Percentiles rank a stretch among this genome's conserved stretches.
These are phyloP conservation scores for Bettongia penicillata DNA, from an alignment of 2,113 vertebrate genomes.

Conservation along the genomic window DNA sequence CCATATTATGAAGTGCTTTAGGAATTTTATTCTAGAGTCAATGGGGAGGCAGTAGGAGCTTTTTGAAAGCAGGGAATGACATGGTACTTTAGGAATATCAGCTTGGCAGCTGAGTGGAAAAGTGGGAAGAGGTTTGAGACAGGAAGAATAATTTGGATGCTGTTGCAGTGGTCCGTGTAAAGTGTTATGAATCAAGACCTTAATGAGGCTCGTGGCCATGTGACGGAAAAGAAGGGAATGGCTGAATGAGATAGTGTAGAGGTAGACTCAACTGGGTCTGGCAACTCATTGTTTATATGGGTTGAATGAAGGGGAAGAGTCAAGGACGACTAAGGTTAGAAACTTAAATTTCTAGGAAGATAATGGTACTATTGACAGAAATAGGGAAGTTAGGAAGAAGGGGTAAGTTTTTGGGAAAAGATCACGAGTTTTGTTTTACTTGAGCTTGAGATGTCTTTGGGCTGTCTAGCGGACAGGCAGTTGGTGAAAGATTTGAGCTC, in stretches of 20 bases:
- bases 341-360: background rate
- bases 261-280: background rate
- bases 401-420: background rate
- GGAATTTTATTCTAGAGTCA: background rate
- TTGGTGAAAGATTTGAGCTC: background rate
- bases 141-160: background rate
- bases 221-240: background rate
- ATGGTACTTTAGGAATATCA: background rate
- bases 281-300: background rate
- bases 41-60: background rate
- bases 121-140: background rate
- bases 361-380: background rate
- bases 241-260: background rate
- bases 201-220: no score
- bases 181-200: background rate
- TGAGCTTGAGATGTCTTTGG: background rate
- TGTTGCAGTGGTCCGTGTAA: background rate
- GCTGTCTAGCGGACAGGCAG: background rate
- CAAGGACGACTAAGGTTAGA: background rate
- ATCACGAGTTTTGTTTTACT: background rate
- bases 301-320: background rate
- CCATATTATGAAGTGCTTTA: no score
- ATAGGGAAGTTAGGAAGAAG: background rate
- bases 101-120: background rate
- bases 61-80: background rate